Conservation (phyloP, 2,113 vertebrate genomes). For the Oxygymnocypris stewartii region DNA sequence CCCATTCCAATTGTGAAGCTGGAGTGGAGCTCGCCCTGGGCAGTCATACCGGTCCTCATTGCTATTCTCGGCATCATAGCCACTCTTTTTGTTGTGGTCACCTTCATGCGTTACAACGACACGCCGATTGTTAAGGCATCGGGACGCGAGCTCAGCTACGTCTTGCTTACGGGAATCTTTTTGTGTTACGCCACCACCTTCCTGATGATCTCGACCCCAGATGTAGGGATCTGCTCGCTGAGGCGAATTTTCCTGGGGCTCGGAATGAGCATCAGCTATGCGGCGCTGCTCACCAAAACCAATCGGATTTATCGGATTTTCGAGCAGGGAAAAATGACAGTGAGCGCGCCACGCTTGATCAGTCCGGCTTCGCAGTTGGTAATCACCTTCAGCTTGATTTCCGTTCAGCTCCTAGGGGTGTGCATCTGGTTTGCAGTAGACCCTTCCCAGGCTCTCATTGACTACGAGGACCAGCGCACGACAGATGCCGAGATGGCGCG, state of each 20-base stretch:
- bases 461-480: slow-evolving; percentile 77
- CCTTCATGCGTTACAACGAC: slow-evolving; percentile 77
- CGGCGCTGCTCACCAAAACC: slow-evolving; percentile 77
- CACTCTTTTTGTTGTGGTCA: slow-evolving; percentile 75
- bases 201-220: slow-evolving; percentile 77
- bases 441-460: slow-evolving; percentile 75
- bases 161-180: slow-evolving; percentile 78
- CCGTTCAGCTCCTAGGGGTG: slow-evolving; percentile 77
- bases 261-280: slow-evolving; percentile 81
- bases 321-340: slow-evolving; percentile 75
- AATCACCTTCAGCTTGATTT: slow-evolving; percentile 76
- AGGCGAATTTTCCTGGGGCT: slow-evolving; percentile 77
- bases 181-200: slow-evolving; percentile 78
- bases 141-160: slow-evolving; percentile 77
- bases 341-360: slow-evolving; percentile 75
- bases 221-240: slow-evolving; percentile 75
- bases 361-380: slow-evolving; percentile 75
- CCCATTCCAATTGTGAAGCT: slow-evolving; percentile 75
- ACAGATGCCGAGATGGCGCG: slow-evolving; percentile 69
- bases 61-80: slow-evolving; percentile 76
- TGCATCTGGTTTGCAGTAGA: slow-evolving; percentile 76
- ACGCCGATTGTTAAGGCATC: slow-evolving; percentile 79
- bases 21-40: slow-evolving; percentile 80
- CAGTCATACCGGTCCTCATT: slow-evolving; percentile 75
- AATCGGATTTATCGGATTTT: slow-evolving; percentile 80